A percentile compares a stretch with the other conserved stretches of the same genome.
These are phyloP conservation scores for Rhinichthys klamathensis DNA, from an alignment of 2,113 vertebrate genomes.

Conservation along the genomic window DNA sequence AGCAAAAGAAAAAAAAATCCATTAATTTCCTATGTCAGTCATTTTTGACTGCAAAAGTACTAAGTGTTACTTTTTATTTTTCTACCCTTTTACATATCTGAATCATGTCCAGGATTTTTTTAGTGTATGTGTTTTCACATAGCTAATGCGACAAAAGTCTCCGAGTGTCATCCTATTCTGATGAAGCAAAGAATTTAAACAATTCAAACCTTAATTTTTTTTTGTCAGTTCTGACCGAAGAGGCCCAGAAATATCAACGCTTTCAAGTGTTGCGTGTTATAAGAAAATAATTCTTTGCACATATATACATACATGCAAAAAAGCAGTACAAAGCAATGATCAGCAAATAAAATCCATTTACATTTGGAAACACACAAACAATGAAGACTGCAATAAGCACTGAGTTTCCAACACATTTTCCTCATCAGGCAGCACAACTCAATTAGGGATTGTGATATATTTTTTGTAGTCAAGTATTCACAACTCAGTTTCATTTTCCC, in stretches of 20 bases:
- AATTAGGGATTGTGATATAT: neutral
- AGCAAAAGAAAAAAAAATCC: too few species aligned
- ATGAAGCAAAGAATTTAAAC: too few species aligned
- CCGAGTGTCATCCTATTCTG: too few species aligned
- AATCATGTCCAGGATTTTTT: too few species aligned
- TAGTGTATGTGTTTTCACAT: too few species aligned
- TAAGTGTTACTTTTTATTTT: too few species aligned
- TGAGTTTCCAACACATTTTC: neutral
- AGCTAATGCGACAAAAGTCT: too few species aligned
- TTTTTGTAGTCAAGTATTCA: neutral
- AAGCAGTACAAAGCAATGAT: neutral
- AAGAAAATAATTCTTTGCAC: neutral
- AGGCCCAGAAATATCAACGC: neutral
- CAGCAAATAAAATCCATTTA: neutral
- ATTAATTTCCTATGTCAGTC: too few species aligned
- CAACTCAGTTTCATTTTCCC: constrained; percentile 16
- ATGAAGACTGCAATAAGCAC: neutral
- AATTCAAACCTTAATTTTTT: too few species aligned
- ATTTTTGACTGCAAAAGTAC: too few species aligned
- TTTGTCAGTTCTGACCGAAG: too few species aligned
- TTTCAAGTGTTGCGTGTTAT: neutral
- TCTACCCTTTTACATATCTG: too few species aligned
- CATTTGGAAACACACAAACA: neutral
- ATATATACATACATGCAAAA: neutral
- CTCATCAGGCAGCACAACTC: neutral